These are phyloP conservation scores for Oscheius sp. DNA, from an alignment of 1,140 invertebrate species.

Conservation along the genomic window DNA sequence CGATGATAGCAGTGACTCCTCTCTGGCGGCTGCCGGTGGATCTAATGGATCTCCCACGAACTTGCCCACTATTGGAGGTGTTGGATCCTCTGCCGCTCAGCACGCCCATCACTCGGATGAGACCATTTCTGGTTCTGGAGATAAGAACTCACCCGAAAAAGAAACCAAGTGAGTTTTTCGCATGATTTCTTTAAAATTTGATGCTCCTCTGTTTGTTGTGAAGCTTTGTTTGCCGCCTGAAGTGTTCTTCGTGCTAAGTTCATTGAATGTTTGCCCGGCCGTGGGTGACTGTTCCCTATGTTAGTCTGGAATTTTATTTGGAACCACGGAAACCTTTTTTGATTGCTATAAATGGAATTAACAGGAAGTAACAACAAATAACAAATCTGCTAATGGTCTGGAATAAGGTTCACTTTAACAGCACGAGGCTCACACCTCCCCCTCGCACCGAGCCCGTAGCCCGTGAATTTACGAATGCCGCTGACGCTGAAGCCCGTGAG, in stretches of 20 bases:
- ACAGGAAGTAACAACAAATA: no score
- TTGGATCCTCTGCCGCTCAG: background rate
- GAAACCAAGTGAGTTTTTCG: conserved; percentile 22
- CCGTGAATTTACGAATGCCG: background rate
- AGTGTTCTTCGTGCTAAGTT: no score
- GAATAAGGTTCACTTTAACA: conserved; percentile 11
- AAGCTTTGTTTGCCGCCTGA: no score
- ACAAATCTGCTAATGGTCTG: no score
- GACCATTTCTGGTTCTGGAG: background rate
- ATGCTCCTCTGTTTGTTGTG: no score
- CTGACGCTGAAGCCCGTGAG: background rate
- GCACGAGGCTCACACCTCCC: conserved; percentile 5
- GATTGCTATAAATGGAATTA: no score
- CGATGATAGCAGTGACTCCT: conserved; percentile 46
- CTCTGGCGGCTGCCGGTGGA: background rate
- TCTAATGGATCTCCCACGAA: background rate
- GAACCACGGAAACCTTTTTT: no score
- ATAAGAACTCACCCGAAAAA: conserved; percentile 8
- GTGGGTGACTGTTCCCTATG: no score
- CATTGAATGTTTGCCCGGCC: no score
- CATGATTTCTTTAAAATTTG: background rate
- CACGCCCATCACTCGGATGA: background rate
- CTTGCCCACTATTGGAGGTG: conserved; percentile 16
- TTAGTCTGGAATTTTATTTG: no score
- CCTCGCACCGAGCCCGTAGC: background rate